Conservation (phyloP, 2,113 vertebrate species). For the Bungarus multicinctus region DNA sequence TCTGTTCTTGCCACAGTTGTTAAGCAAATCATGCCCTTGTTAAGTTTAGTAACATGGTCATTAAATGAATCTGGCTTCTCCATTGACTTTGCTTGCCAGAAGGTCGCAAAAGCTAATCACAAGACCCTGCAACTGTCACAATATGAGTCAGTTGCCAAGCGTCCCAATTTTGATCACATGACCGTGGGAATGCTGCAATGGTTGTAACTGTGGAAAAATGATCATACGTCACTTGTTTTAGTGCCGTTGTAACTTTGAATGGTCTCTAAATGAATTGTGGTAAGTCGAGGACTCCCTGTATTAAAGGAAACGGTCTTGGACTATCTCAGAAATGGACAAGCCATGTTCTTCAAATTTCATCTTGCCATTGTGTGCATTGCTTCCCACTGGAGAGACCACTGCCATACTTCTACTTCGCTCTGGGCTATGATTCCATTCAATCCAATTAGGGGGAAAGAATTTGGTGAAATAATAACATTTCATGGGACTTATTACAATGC, state of each 20-base stretch:
- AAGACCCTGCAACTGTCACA: background rate
- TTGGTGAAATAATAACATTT: background rate
- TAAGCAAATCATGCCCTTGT: background rate
- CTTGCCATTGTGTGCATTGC: background rate
- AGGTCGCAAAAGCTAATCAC: background rate
- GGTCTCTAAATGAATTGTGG: background rate
- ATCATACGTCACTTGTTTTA: background rate
- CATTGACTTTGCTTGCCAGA: background rate
- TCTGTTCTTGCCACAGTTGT: background rate
- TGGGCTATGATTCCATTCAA: background rate
- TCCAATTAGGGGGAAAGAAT: background rate
- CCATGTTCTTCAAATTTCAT: background rate
- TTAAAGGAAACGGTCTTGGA: background rate
- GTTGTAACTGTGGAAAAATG: background rate
- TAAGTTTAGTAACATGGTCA: background rate
- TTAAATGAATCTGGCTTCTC: background rate
- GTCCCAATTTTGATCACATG: background rate
- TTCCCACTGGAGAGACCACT: background rate
- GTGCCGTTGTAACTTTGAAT: background rate
- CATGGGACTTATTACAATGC: background rate
- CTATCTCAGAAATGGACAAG: background rate
- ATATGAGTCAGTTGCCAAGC: background rate
- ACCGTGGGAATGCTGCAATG: background rate
- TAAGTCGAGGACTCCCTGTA: background rate
- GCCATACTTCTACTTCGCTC: background rate